Conservation (phyloP, 2,888 invertebrate genomes). For the Danaus chrysippus region DNA sequence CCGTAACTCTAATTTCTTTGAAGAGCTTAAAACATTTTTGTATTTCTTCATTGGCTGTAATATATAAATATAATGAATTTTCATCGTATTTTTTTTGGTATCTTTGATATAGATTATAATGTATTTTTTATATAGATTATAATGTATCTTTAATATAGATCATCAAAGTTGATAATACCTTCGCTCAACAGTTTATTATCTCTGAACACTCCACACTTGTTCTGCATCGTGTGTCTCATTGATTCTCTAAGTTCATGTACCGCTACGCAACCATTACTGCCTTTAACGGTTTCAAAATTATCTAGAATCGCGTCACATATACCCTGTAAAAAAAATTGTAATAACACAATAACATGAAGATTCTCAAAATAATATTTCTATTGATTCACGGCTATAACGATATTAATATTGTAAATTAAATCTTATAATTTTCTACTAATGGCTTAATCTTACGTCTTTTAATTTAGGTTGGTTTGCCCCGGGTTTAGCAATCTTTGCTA, state of each 20-base stretch:
- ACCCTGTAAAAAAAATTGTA: conserved; percentile 72
- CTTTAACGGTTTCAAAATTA: conserved; percentile 90
- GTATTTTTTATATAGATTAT: neutral
- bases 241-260: conserved; percentile 89
- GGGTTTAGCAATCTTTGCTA: conserved; percentile 88
- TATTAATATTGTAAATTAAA: too few species aligned
- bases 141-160: too few species aligned
- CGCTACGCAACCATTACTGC: conserved; percentile 85
- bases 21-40: conserved; percentile 84
- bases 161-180: conserved; percentile 72
- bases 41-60: conserved; percentile 78
- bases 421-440: too few species aligned
- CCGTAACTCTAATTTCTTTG: conserved; percentile 86
- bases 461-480: conserved; percentile 86
- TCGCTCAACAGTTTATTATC: conserved; percentile 89
- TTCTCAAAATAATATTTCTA: too few species aligned
- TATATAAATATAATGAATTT: neutral
- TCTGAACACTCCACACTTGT: conserved; percentile 98
- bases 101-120: neutral
- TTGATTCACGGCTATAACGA: too few species aligned
- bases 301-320: conserved; percentile 93
- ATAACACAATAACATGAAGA: neutral
- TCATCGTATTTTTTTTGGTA: neutral
- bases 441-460: conserved; percentile 77
- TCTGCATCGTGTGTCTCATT: conserved; percentile 98